These are phyloP conservation scores for Percopsis omiscomaycus DNA, from an alignment of 2,797 vertebrate genomes.

Conservation along the genomic window DNA sequence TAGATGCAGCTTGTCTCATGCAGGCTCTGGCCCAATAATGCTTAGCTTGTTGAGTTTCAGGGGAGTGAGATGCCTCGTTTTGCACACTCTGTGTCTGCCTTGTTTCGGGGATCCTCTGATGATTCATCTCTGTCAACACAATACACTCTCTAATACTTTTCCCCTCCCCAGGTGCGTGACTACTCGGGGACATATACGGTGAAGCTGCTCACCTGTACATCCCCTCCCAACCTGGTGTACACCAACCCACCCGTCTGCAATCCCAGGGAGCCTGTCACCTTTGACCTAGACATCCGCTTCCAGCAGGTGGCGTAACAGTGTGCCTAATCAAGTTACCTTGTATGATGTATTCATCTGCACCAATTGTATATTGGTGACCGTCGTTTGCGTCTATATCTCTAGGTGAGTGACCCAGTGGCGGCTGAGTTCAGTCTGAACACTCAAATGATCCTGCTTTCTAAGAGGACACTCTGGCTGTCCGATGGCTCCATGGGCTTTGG, in stretches of 20 bases:
- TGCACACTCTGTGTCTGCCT: background rate
- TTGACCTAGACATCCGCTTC: conserved; percentile 94
- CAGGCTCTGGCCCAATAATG: no score
- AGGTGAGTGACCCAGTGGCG: conserved; percentile 96
- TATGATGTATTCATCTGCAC: background rate
- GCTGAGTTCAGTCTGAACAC: conserved; percentile 96
- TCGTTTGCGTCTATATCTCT: conserved; percentile 16
- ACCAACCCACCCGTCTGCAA: conserved; percentile 85
- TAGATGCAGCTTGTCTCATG: no score
- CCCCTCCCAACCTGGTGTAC: conserved; percentile 82
- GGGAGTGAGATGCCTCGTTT: background rate
- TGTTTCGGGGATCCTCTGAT: background rate
- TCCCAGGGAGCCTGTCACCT: conserved; percentile 87
- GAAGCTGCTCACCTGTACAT: conserved; percentile 87
- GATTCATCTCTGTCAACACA: background rate
- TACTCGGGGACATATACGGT: conserved; percentile 92
- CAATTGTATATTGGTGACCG: no score
- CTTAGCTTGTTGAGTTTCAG: no score
- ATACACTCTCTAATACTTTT: background rate
- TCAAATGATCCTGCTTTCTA: conserved; percentile 91
- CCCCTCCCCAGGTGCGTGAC: conserved; percentile 84
- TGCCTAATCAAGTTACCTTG: background rate
- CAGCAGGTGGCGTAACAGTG: conserved; percentile 83
- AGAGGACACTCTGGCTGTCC: conserved; percentile 89
- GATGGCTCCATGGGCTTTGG: conserved; percentile 95